Base-by-base conservation (phyloP, 2,797 vertebrate genomes). In the Acestrorhynchus altus region DNA sequence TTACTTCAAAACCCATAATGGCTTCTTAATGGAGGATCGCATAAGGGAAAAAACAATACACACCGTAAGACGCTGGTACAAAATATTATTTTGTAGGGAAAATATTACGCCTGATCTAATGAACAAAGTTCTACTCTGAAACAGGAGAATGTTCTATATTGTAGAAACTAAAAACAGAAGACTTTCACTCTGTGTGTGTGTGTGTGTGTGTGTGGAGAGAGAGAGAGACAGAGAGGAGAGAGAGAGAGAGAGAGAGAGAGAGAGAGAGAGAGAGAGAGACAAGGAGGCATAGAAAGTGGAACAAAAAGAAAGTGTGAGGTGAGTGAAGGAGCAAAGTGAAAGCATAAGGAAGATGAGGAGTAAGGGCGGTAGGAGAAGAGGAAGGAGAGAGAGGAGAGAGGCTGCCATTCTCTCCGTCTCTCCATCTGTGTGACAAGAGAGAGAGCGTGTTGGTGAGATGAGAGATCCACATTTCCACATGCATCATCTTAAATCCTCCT, bases 1-100 rank as follows among this genome's bases (percentile, higher is more conserved):
- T 84, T 89, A 85, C 84, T 83, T n/a, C n/a, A n/a, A 69, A 78
- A 83, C 42, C 78, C 65, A 80, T 75, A 74, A 79, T 67, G 73
- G 77, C 47, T 65, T 79, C 77, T 59, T 79, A 60, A 81, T 47
- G 67, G 52, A 40, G 8, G 46, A 66, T 6, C 13, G 59, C n/a
- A n/a, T 44, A 70, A 39, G n/a, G 42, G 54, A 56, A 61, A 68
- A 77, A 65, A 78, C 72, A 79, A 76, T 26, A 22, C 18, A 12
- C 35, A 12, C 31, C 10, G 51, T 20, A 56, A 22, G 8, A 64
- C 24, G 16, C 16, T 18, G 18, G 31, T 10, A 20, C 11, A 22
- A 64, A 42, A 39, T 31, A n/a, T 63, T 63, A 35, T 18, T 60
- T 40, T 11, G 31, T 22, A 39, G n/a, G 28, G 18, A 16, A 42